Percentiles rank a stretch among this genome's conserved stretches.
These are phyloP conservation scores for Glyptemys insculpta DNA, from an alignment of 2,797 vertebrate species.

Conservation along the genomic window DNA sequence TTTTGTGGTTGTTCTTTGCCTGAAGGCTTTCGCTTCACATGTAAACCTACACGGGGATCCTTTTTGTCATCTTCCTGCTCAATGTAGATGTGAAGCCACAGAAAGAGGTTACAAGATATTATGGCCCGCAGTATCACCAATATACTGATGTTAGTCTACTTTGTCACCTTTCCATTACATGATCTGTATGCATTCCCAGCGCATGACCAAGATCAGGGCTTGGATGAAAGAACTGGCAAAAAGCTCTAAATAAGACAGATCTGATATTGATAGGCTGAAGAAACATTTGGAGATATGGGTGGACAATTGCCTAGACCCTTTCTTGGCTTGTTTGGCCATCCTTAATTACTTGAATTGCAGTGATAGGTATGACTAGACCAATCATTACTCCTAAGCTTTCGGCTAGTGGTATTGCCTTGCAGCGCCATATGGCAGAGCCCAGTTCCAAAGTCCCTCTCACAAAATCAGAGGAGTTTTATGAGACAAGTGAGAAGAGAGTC, in stretches of 20 bases:
- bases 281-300: accelerated
- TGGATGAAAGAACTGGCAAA: neutral
- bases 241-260: neutral
- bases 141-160: neutral
- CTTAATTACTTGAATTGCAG: neutral
- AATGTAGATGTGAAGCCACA: neutral
- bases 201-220: neutral
- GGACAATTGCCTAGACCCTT: neutral
- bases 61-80: neutral
- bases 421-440: accelerated
- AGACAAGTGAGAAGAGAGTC: neutral
- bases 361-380: neutral
- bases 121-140: neutral
- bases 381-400: neutral
- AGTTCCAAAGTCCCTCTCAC: neutral
- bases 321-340: neutral
- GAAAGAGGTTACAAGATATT: neutral
- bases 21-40: neutral
- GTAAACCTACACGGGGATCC: neutral
- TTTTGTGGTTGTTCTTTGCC: neutral
- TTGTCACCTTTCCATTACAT: neutral
- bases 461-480: neutral
- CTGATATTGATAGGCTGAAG: neutral
- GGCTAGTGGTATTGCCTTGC: neutral
- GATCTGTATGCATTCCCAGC: neutral